Percentiles rank a stretch among this genome's conserved stretches.
Evolutionary conservation across 2,113 vertebrate species (phyloP).

Genomic region (Ailuropoda melanoleuca): DNA sequence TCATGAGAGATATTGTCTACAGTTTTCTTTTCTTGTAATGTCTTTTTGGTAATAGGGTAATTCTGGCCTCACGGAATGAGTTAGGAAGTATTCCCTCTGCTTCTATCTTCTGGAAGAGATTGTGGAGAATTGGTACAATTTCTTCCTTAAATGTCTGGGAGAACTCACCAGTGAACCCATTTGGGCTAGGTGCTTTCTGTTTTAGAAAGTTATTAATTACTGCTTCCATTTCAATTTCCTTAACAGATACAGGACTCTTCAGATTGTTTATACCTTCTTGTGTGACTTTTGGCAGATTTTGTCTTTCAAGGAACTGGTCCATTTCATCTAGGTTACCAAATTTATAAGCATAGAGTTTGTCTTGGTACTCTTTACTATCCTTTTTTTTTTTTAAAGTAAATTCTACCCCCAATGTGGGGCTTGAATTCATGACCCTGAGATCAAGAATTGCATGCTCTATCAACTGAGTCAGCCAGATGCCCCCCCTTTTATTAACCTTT

Average conservation of each 20-base stretch:
- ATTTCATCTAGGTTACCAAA: not conserved
- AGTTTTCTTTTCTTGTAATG: not conserved
- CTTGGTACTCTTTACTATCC: not conserved
- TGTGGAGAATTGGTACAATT: not conserved
- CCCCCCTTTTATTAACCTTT: no score
- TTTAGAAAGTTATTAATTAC: not conserved
- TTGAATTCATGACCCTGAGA: no score
- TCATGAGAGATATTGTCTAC: not conserved
- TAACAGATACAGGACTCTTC: not conserved
- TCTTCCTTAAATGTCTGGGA: not conserved
- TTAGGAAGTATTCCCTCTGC: not conserved
- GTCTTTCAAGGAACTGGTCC: not conserved
- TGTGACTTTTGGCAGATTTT: not conserved
- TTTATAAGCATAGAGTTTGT: not conserved
- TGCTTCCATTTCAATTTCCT: not conserved
- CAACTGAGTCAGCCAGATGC: no score
- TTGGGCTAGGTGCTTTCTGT: not conserved
- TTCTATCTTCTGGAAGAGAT: not conserved
- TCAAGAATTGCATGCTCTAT: no score
- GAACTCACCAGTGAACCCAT: not conserved
- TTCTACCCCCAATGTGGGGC: no score
- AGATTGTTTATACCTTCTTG: not conserved
- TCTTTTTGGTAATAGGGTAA: not conserved
- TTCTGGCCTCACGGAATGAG: not conserved
- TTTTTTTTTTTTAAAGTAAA: no score